These are phyloP conservation scores for Trypoxylus dichotomus DNA, from an alignment of 1,140 invertebrate genomes.

Conservation along the genomic window DNA sequence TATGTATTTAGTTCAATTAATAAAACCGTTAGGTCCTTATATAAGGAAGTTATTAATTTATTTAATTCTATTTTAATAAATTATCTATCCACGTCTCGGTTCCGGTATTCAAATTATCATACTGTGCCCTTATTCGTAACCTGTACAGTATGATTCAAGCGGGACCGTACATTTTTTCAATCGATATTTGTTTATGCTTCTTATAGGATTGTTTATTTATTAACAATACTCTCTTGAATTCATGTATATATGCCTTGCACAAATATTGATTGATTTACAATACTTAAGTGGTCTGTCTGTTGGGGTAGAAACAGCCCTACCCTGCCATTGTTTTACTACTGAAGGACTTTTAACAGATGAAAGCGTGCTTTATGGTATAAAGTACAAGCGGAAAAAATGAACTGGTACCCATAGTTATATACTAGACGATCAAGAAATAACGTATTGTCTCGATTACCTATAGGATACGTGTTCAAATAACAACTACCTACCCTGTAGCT, in stretches of 20 bases:
- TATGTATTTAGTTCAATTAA: neutral
- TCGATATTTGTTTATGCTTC: neutral
- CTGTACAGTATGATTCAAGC: neutral
- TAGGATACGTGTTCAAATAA: too few species aligned
- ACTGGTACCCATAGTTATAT: neutral
- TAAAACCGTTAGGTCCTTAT: neutral
- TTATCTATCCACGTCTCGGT: too few species aligned
- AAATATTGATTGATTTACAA: slow-evolving; percentile 26
- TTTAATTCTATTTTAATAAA: neutral
- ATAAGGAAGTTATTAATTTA: neutral
- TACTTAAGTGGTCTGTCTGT: slow-evolving; percentile 26
- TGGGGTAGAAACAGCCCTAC: slow-evolving; percentile 21
- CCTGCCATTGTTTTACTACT: slow-evolving; percentile 20
- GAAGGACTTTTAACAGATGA: slow-evolving; percentile 17
- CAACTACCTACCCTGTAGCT: too few species aligned
- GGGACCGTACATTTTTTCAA: neutral
- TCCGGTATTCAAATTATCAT: neutral
- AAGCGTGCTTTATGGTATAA: neutral
- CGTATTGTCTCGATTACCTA: too few species aligned
- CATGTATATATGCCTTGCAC: neutral
- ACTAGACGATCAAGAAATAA: neutral
- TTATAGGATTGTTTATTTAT: slow-evolving; percentile 10
- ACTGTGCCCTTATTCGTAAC: neutral
- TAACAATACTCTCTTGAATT: slow-evolving; percentile 19
- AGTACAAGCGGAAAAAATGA: neutral